Base-by-base conservation (phyloP, 2,113 vertebrate genomes). In the Marmota monax region DNA sequence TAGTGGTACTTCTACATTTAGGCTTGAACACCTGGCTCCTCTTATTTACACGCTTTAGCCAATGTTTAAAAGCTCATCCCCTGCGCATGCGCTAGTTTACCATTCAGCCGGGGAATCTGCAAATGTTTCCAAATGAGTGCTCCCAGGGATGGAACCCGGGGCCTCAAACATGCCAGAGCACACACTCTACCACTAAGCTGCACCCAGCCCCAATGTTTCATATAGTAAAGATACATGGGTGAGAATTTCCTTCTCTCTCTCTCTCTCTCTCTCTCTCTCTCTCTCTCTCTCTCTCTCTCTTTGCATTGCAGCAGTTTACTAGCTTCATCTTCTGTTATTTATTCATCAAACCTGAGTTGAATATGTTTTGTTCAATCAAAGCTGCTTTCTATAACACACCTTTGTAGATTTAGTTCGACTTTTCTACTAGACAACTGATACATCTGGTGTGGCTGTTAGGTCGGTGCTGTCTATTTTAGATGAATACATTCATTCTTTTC, bases 271-370 rank as follows among this genome's bases (percentile, higher is more conserved):
- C 14, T 78, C 13, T 45, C 17, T 16, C 53, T 53, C 53, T 53
- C 53, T 18, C 53, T 5, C 53, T 17, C 14, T 78, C 13, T 45
- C 17, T 69, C 58, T 70, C 1, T 70, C 7, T 74, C 63, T 39
- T 65, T 73, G 18, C 56, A 22, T 86, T 48, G 72, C 10, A 39
- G 45, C 7, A 65, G 25, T 34, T 84, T 39, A 73, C 2, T 87
- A n/a, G 45, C 56, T 83, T 88, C 78, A 25, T 51, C 29, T 84
- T 83, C 42, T 78, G 42, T 84, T 94, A 78, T 87, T 90, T 53
- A 74, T 53, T 58, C 14, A 70, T 39, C 48, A 87, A 79, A 84
- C 17, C 14, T 79, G 18, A 83, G 87, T 17, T 83, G 18, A 86
- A 39, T 78, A 51, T 53, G 39, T 69, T 34, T 69, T 93, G 6